phyloP scores from a whole-genome alignment of 92 coral and sea anemone species.

The Micromussa lordhowensis region DNA sequence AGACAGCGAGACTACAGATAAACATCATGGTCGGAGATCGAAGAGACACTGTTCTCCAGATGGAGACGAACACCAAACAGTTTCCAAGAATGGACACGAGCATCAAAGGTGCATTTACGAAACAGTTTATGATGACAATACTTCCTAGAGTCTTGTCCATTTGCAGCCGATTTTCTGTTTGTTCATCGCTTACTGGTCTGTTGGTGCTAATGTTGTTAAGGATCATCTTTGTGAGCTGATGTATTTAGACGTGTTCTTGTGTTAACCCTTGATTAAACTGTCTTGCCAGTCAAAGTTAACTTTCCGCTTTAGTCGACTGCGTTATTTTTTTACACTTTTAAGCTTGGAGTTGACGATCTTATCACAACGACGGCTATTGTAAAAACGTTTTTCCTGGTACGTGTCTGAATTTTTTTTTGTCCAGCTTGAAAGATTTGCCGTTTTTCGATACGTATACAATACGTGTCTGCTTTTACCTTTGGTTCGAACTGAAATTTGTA shows the following conservation, averaged over 20 bases:
- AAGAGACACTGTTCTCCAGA: background rate
- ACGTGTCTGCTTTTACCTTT: no score
- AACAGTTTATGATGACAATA: background rate
- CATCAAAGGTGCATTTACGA: background rate
- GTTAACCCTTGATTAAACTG: background rate
- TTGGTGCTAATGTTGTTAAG: background rate
- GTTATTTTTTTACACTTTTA: background rate
- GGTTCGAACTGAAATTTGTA: no score
- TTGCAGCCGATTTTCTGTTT: background rate
- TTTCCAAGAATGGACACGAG: background rate
- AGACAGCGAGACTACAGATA: background rate
- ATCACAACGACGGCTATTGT: no score
- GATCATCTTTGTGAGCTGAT: no score
- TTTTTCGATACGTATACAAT: no score
- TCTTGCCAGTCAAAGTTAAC: background rate
- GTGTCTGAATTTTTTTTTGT: no score
- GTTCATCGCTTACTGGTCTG: background rate
- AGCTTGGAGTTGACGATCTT: no score
- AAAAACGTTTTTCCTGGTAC: no score
- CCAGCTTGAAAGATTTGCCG: no score
- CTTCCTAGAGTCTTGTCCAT: background rate
- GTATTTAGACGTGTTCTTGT: background rate
- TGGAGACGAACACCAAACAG: background rate
- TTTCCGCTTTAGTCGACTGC: background rate
- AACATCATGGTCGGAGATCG: conserved; percentile 1